Evolutionary conservation across 2,797 vertebrate genomes (phyloP).

Genomic region (Simalia tracyae): DNA sequence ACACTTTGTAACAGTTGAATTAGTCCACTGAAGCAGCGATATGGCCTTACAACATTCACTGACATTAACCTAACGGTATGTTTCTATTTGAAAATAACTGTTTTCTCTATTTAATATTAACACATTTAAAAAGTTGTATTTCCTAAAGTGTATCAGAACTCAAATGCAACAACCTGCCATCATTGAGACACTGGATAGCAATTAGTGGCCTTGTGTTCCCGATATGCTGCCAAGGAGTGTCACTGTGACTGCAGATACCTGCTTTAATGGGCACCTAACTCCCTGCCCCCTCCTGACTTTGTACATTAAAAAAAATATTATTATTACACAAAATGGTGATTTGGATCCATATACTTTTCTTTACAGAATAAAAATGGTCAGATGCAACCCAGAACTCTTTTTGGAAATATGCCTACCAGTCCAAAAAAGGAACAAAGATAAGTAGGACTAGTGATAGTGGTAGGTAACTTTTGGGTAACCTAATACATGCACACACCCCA

Average conservation of each 20-base stretch:
- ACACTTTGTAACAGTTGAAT: background rate
- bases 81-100: background rate
- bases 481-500: fast-evolving
- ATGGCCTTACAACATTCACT: too few relatives aligned
- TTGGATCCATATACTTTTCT: background rate
- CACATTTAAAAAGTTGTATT: background rate
- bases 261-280: too few relatives aligned
- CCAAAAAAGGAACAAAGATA: background rate
- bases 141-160: background rate
- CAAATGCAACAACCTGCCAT: background rate
- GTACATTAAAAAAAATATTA: background rate
- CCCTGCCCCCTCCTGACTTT: background rate
- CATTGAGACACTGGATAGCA: background rate
- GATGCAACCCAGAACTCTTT: background rate
- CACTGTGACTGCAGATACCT: background rate
- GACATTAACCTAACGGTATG: too few relatives aligned
- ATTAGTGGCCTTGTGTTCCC: too few relatives aligned
- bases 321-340: background rate
- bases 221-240: background rate
- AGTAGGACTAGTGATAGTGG: background rate
- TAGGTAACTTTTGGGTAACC: background rate
- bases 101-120: background rate
- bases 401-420: background rate
- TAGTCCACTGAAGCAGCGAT: background rate
- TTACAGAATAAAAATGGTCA: background rate